A percentile compares a stretch with the other conserved stretches of the same genome.
phyloP scores from a whole-genome alignment of 2,888 invertebrate species.

The Agrotis segetum region DNA sequence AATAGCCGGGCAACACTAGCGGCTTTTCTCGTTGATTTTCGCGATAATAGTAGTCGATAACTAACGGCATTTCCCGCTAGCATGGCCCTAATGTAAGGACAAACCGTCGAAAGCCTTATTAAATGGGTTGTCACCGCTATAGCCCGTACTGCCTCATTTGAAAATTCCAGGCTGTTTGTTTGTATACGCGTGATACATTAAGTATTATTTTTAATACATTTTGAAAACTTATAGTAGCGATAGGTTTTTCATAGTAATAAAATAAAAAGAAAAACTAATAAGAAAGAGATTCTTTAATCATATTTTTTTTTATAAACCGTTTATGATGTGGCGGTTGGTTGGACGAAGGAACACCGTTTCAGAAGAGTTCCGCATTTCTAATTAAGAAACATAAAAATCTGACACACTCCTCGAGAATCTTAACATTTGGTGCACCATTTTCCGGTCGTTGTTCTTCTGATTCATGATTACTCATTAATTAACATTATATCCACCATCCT shows the following conservation, averaged over 20 bases:
- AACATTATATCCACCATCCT: background rate
- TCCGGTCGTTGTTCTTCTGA: background rate
- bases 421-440: background rate
- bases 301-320: background rate
- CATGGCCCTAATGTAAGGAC: too few relatives aligned
- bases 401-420: constrained; percentile 1
- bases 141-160: too few relatives aligned
- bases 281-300: background rate
- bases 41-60: too few relatives aligned
- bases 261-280: background rate
- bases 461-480: constrained; percentile 9
- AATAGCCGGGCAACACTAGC: too few relatives aligned
- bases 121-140: too few relatives aligned
- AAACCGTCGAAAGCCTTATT: too few relatives aligned
- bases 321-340: background rate
- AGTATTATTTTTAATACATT: background rate
- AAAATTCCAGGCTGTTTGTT: too few relatives aligned
- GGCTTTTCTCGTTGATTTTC: too few relatives aligned
- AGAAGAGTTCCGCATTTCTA: background rate
- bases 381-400: background rate
- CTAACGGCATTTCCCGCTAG: too few relatives aligned
- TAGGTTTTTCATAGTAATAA: background rate
- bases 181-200: background rate
- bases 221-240: background rate
- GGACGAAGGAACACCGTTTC: background rate